Conservation (phyloP, 2,797 vertebrate species). For the Rousettus madagascariensis region DNA sequence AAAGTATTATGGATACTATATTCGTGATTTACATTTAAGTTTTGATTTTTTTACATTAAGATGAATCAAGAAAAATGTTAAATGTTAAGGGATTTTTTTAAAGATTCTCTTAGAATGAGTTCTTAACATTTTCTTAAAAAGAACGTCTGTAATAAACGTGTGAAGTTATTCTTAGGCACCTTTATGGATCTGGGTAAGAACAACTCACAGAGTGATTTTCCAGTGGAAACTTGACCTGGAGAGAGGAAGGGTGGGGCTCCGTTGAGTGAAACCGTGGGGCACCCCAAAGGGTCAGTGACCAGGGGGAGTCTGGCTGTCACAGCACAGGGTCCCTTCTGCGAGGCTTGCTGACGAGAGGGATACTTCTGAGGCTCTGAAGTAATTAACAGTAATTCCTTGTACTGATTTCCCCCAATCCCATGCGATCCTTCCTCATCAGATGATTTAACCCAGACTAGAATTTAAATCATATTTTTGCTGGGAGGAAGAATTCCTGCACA, state of each 20-base stretch:
- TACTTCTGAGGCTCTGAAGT: neutral
- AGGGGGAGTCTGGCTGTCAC: neutral
- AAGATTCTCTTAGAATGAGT: conserved; percentile 30
- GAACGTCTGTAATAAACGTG: conserved; percentile 57
- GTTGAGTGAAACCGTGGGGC: neutral
- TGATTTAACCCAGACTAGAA: neutral
- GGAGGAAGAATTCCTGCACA: neutral
- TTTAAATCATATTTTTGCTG: neutral
- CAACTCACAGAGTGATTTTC: neutral
- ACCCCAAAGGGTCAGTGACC: neutral
- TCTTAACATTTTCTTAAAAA: conserved; percentile 69
- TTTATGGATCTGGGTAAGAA: conserved; percentile 3
- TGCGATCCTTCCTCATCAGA: neutral
- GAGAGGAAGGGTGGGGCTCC: neutral
- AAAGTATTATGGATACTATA: neutral
- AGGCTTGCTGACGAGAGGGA: neutral
- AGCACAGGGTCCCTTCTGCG: neutral
- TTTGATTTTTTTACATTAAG: neutral
- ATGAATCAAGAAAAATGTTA: conserved; percentile 45
- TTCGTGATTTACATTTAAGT: neutral
- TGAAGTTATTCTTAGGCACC: conserved; percentile 40
- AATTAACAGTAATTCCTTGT: neutral
- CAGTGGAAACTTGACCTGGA: neutral
- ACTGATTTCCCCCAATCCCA: neutral
- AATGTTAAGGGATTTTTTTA: neutral